These are phyloP conservation scores for Eupsilia transversa DNA, from an alignment of 2,888 invertebrate species.

Conservation along the genomic window DNA sequence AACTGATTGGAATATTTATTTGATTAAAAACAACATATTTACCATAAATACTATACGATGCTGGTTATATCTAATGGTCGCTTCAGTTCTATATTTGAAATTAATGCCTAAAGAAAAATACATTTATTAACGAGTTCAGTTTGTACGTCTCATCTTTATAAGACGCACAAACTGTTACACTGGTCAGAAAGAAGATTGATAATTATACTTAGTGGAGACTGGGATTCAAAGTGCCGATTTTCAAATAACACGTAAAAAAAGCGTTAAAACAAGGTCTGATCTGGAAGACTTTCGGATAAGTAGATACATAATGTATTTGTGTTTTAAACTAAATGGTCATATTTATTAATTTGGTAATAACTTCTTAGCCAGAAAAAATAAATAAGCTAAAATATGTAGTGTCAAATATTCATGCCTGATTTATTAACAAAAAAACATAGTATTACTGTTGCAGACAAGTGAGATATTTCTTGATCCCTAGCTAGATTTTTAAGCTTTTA, in stretches of 20 bases:
- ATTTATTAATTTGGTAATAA: too few species aligned
- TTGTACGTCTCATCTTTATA: too few species aligned
- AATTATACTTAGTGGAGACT: neutral
- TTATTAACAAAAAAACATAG: neutral
- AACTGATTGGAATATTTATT: slow-evolving; percentile 69
- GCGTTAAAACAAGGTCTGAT: neutral
- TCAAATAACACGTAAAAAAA: neutral
- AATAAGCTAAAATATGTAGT: neutral
- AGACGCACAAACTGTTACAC: neutral
- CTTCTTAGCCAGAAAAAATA: too few species aligned
- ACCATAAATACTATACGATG: slow-evolving; percentile 36
- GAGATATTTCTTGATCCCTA: neutral
- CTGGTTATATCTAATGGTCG: slow-evolving; percentile 29
- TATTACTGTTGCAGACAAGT: neutral
- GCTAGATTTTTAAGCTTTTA: neutral
- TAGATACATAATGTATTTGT: neutral
- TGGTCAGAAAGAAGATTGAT: neutral
- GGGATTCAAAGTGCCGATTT: neutral
- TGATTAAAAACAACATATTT: slow-evolving; percentile 55
- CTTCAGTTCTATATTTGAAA: slow-evolving; percentile 7
- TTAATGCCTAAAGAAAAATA: neutral
- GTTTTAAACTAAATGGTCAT: neutral
- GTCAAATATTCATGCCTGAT: neutral
- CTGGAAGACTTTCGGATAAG: neutral
- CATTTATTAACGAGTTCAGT: neutral